Evolutionary conservation across 2,888 invertebrate species (phyloP), one percentile per base, ranked within the genome.

Genomic region (Cosmopolites sordidus): DNA sequence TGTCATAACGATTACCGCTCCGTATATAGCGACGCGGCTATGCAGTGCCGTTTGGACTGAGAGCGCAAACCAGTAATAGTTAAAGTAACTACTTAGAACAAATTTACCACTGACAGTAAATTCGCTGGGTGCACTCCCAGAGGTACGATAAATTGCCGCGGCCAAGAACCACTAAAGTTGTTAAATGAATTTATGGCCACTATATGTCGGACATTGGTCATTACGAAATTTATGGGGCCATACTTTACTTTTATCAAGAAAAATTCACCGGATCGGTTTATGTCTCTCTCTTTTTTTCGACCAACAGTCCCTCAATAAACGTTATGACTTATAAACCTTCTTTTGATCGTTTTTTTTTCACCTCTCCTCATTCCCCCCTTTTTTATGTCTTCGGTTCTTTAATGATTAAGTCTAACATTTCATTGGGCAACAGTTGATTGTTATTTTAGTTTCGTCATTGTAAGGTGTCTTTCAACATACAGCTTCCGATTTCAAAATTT

Each of bases 181-280:
- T 73, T 75, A 74, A 75, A 75, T 75, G 73, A 74, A 75, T 75
- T 75, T 75, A 75, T 71, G 66, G 72, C 67, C 66, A 68, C 69
- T 69, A 63, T 64, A 69, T 64, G 72, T 71, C 72, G 68, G 72
- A 70, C 72, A 69, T 62, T 69, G 72, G 73, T 72, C 73, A 72
- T 73, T 72, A 68, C 69, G 59, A 64, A 72, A 72, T 71, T 70
- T 72, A 73, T 70, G 59, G 68, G 64, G 44, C 51, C 58, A 60
- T 62, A 61, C 62, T 56, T 64, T 61, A 64, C 57, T 61, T 65
- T 59, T 60, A 61, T 62, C 60, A 54, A 54, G 58, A 59, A 58
- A 58, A 59, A 60, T 51, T 56, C 49, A 43, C 39, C 33, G 33
- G 33, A 33, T 11, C 33, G 33, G 5, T 33, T n/a, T 33, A 33